Percentiles rank a stretch among this genome's conserved stretches.
Conservation (phyloP, 2,888 invertebrate genomes). For the Labia minor region DNA sequence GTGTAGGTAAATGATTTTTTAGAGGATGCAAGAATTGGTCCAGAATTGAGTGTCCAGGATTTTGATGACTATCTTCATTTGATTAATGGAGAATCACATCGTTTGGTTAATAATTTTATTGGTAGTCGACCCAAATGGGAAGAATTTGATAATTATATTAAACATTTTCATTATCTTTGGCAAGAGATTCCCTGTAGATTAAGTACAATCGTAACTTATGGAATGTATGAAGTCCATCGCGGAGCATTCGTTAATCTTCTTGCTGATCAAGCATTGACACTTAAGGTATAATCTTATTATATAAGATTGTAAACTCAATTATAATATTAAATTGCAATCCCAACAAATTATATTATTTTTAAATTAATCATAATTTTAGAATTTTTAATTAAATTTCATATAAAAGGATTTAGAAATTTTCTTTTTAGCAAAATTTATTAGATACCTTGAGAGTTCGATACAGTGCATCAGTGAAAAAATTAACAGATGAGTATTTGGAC, state of each 20-base stretch:
- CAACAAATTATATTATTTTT: too few relatives aligned
- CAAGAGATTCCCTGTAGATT: slow-evolving; percentile 42
- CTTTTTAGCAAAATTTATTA: neutral
- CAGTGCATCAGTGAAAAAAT: neutral
- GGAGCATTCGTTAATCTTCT: slow-evolving; percentile 63
- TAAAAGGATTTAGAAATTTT: too few relatives aligned
- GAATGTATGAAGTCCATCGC: slow-evolving; percentile 77
- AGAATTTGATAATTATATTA: slow-evolving; percentile 35
- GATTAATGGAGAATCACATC: slow-evolving; percentile 60
- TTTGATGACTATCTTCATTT: slow-evolving; percentile 70
- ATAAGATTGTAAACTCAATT: too few relatives aligned
- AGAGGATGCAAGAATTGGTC: slow-evolving; percentile 60
- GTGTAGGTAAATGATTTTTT: slow-evolving; percentile 48
- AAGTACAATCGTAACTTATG: slow-evolving; percentile 60
- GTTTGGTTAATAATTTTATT: slow-evolving; percentile 56
- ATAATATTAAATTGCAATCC: too few relatives aligned
- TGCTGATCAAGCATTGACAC: slow-evolving; percentile 52
- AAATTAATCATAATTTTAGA: too few relatives aligned
- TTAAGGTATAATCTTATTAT: slow-evolving; percentile 62
- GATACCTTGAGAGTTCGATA: neutral
- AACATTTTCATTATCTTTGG: slow-evolving; percentile 38
- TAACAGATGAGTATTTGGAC: slow-evolving; percentile 53
- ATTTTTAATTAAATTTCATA: too few relatives aligned
- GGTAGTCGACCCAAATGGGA: slow-evolving; percentile 43
- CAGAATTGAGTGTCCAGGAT: slow-evolving; percentile 57